These are phyloP conservation scores for Ypsolopha sequella DNA, from an alignment of 2,888 invertebrate species.

Conservation along the genomic window DNA sequence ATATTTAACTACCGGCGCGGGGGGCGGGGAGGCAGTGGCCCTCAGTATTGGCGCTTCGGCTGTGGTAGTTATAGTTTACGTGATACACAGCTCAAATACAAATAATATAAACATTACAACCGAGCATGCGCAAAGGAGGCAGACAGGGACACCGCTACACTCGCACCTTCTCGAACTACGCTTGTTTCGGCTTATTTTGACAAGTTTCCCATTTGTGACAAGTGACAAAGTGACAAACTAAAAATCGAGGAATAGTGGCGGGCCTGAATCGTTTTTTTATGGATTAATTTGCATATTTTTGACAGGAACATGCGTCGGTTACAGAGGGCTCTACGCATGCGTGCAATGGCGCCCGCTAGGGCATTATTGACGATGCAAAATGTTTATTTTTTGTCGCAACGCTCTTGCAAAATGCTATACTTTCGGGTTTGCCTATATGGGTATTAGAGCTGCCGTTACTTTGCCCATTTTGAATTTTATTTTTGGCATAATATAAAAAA, in stretches of 20 bases:
- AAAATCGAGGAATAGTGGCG: constrained; percentile 24
- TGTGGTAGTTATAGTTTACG: constrained; percentile 73
- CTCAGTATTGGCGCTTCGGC: constrained; percentile 69
- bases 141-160: constrained; percentile 46
- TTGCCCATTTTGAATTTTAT: constrained; percentile 2
- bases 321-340: constrained; percentile 43
- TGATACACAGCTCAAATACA: constrained; percentile 73
- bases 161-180: neutral
- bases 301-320: constrained; percentile 40
- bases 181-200: too few species aligned
- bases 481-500: neutral
- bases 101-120: constrained; percentile 71
- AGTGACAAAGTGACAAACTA: constrained; percentile 4
- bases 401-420: constrained; percentile 10
- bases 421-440: neutral
- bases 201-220: neutral
- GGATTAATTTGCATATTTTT: constrained; percentile 68
- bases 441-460: neutral
- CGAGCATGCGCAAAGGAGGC: constrained; percentile 57
- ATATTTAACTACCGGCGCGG: constrained; percentile 69
- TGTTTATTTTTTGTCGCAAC: constrained; percentile 56
- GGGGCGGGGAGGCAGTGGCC: constrained; percentile 61
- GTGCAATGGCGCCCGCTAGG: constrained; percentile 25
- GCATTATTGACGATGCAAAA: constrained; percentile 68
- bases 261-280: constrained; percentile 53